phyloP scores from a whole-genome alignment of 2,113 vertebrate species.

The Pholis gunnellus region DNA sequence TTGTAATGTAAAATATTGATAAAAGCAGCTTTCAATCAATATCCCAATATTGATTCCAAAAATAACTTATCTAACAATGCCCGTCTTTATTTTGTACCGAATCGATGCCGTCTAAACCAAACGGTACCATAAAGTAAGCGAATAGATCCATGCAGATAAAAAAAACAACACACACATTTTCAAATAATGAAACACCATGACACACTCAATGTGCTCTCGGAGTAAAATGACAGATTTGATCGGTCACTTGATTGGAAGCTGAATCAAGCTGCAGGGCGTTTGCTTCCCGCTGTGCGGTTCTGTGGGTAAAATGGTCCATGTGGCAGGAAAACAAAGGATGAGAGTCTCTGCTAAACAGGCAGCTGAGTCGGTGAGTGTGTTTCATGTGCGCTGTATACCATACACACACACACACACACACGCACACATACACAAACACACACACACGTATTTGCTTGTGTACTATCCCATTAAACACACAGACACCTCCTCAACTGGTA shows the following conservation, averaged over 20 bases:
- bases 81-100: background rate
- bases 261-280: slow-evolving; percentile 38
- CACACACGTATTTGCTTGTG: background rate
- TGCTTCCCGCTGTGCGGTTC: slow-evolving; percentile 13
- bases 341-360: slow-evolving; percentile 38
- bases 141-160: background rate
- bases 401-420: slow-evolving; percentile 19
- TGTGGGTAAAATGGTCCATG: slow-evolving; percentile 31
- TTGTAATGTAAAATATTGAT: background rate
- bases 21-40: background rate
- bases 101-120: background rate
- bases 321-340: slow-evolving; percentile 47
- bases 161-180: background rate
- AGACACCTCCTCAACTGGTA: slow-evolving; percentile 51
- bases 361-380: slow-evolving; percentile 21
- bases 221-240: slow-evolving; percentile 28
- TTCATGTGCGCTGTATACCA: slow-evolving; percentile 2
- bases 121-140: background rate
- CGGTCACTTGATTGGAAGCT: slow-evolving; percentile 34
- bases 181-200: background rate
- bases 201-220: background rate
- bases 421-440: slow-evolving; percentile 29
- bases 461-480: slow-evolving; percentile 47
- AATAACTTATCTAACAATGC: background rate
- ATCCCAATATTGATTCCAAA: slow-evolving; percentile 13